Conservation (phyloP, 2,113 vertebrate species). For the Sorex araneus region DNA sequence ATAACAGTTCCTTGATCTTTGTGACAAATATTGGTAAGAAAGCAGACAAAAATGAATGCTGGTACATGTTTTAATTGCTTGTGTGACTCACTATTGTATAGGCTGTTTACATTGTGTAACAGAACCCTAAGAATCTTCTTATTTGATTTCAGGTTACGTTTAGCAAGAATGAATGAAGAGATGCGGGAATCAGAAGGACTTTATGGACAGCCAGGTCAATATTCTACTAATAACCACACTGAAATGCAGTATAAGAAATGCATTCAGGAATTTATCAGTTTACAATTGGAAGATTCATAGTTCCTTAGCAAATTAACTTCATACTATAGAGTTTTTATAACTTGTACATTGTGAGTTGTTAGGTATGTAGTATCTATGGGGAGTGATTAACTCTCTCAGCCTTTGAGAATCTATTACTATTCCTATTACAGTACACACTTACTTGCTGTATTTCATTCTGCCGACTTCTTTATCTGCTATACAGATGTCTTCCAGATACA, state of each 20-base stretch:
- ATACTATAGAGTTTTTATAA: conserved; percentile 80
- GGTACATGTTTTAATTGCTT: not conserved
- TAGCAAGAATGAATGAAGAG: conserved; percentile 99
- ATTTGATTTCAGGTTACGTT: conserved; percentile 91
- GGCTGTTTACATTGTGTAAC: conserved; percentile 26
- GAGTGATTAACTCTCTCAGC: conserved; percentile 64
- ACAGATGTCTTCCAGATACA: conserved; percentile 81
- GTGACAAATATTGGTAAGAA: not conserved
- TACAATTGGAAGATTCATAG: conserved; percentile 94
- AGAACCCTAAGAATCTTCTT: conserved; percentile 60
- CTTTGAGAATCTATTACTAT: conserved; percentile 69
- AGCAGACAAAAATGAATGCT: not conserved
- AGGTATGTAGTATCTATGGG: conserved; percentile 76
- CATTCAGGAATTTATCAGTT: conserved; percentile 98
- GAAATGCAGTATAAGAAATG: conserved; percentile 98
- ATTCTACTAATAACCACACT: conserved; percentile 95
- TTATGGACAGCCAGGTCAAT: conserved; percentile 99
- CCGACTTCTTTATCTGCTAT: conserved; percentile 72
- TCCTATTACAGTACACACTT: conserved; percentile 58
- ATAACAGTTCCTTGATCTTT: conserved; percentile 1
- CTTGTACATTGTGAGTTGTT: conserved; percentile 73
- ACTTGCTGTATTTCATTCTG: conserved; percentile 76
- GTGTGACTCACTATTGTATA: conserved; percentile 33
- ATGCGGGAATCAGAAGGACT: conserved; percentile 99
- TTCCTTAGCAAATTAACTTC: conserved; percentile 69